phyloP scores from a whole-genome alignment of 2,797 vertebrate species.

The Pseudotriccus pelzelni region DNA sequence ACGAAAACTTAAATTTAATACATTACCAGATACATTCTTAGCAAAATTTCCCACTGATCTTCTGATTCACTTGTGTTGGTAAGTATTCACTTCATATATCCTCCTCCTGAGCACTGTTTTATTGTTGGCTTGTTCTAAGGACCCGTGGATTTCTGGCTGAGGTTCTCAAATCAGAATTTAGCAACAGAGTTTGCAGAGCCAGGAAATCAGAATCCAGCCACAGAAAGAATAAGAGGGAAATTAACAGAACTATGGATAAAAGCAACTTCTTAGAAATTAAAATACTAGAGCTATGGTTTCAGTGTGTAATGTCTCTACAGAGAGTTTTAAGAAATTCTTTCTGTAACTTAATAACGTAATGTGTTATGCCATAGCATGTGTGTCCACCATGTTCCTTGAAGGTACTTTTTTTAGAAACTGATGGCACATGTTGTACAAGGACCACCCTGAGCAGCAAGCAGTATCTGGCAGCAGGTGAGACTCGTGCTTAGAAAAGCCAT shows the following conservation, averaged over 20 bases:
- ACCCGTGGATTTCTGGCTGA: neutral
- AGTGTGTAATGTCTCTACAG: neutral
- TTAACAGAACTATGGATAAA: neutral
- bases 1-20: neutral
- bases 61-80: neutral
- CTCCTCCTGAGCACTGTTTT: neutral
- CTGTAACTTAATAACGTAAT: accelerated
- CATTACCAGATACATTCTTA: neutral
- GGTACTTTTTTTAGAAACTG: constrained; percentile 18
- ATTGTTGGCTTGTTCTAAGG: neutral
- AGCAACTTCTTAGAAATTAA: neutral
- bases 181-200: neutral
- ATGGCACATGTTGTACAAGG: constrained; percentile 13
- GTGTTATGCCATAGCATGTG: neutral
- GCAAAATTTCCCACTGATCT: neutral
- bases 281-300: neutral
- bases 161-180: neutral
- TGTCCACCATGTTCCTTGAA: neutral
- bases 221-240: neutral
- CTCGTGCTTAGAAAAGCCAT: constrained; percentile 25
- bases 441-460: constrained; percentile 11
- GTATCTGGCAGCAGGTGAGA: constrained; percentile 51
- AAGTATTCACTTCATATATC: neutral
- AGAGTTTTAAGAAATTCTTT: neutral
- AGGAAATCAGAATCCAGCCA: neutral